Evolutionary conservation across 1,140 invertebrate genomes (phyloP).

Genomic region (Sycobia sp.): DNA sequence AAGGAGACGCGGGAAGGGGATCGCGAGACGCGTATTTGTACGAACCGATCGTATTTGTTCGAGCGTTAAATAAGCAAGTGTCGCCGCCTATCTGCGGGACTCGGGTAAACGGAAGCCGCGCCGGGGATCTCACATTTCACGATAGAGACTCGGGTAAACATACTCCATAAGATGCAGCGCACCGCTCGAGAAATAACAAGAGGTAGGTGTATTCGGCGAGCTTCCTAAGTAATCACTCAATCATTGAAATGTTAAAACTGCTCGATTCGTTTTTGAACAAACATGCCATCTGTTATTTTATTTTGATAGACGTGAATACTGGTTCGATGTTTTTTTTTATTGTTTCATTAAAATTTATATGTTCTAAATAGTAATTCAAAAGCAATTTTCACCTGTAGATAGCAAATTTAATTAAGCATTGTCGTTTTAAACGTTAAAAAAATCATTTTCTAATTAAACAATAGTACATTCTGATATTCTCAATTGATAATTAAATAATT

Average conservation of each 20-base stretch:
- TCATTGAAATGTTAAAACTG: conserved; percentile 36
- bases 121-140: not conserved
- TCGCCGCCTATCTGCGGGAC: not conserved
- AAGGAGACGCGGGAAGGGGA: not conserved
- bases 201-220: no score
- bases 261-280: not conserved
- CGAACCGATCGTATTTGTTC: conserved; percentile 3
- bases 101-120: conserved; percentile 9
- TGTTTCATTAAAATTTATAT: no score
- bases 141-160: conserved; percentile 39
- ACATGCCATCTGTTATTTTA: no score
- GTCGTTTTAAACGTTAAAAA: no score
- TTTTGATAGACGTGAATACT: no score
- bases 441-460: no score
- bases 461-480: no score
- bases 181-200: conserved; percentile 45
- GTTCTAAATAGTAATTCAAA: no score
- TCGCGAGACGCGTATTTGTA: not conserved
- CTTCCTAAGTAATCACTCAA: conserved; percentile 46
- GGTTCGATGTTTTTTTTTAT: no score
- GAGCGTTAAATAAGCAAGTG: conserved; percentile 5
- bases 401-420: no score
- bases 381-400: no score
- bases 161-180: conserved; percentile 37
- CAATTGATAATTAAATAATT: no score